Evolutionary conservation across 2,113 vertebrate genomes (phyloP), one percentile per base, ranked within the genome.

Genomic region (Madoqua kirkii): DNA sequence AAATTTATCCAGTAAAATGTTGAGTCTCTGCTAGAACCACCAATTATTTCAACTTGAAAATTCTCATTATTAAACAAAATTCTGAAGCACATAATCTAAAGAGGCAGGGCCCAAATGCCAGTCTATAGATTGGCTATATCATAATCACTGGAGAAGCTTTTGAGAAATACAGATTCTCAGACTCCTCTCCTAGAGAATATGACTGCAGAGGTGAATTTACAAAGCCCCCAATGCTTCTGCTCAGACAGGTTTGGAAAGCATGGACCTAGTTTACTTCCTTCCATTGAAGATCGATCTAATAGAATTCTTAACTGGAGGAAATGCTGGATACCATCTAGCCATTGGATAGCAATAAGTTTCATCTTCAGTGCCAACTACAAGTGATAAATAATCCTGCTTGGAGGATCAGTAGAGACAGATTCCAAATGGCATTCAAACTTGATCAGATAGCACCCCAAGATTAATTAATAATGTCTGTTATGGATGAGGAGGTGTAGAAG

Each of bases 281-380:
- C 87, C 40, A 84, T 29, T 74, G 48, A 91, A 84, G 74, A 67
- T 84, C 62, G 74, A 67, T 84, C 62, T 91, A 86, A 95, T 3
- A 82, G 86, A 94, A 74, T n/a, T 82, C 50, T 87, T 96, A 90
- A 67, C 31, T 45, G 2, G 7, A 95, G 89, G 90, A 96, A 87
- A 93, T n/a, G 13, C 17, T 74, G 36, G 45, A 71, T 5, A 90
- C 43, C 57, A 87, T 43, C 48, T 88, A 87, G 36, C 8, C 79
- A 19, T 67, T 67, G 12, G 19, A 21, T 60, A 15, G 83, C 67
- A 91, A 92, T 25, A 54, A 50, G 43, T 89, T 91, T 87, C 64
- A 45, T 60, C 54, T n/a, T 45, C 54, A 59, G 15, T 57, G 19
- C 48, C 93, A 96, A 81, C 3, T 93, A 7, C 31, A 90, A 85